A percentile compares a stretch with the other conserved stretches of the same genome.
phyloP scores from a whole-genome alignment of 1,140 invertebrate genomes.

The Episyrphus balteatus region DNA sequence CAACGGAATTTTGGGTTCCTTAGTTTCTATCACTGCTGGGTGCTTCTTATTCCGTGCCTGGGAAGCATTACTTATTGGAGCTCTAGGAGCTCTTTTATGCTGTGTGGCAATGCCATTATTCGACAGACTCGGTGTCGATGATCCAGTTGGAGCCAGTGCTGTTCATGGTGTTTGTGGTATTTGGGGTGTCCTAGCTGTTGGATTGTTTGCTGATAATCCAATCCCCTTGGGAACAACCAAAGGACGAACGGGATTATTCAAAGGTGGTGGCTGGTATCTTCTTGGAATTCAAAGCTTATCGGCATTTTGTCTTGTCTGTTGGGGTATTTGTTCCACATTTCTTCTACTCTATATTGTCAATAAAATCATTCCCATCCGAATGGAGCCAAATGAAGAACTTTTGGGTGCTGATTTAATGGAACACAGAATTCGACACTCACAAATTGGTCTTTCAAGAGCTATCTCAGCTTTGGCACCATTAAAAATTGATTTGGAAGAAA shows the following conservation, averaged over 20 bases:
- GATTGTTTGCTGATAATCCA: constrained; percentile 81
- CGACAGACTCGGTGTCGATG: constrained; percentile 68
- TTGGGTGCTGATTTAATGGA: constrained; percentile 80
- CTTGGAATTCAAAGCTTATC: constrained; percentile 68
- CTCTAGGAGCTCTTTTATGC: constrained; percentile 62
- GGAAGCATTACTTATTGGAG: constrained; percentile 75
- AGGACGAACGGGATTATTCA: constrained; percentile 65
- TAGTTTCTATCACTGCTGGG: constrained; percentile 83
- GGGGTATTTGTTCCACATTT: constrained; percentile 61
- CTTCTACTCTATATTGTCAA: constrained; percentile 65
- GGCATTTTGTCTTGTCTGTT: constrained; percentile 53
- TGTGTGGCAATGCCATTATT: constrained; percentile 59
- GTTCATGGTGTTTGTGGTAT: constrained; percentile 72
- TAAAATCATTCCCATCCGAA: constrained; percentile 67
- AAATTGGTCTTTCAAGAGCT: constrained; percentile 48
- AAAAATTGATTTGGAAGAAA: constrained; percentile 36
- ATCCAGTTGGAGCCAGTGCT: constrained; percentile 81
- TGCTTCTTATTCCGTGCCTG: constrained; percentile 79
- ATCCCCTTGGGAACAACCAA: constrained; percentile 62
- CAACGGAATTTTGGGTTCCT: constrained; percentile 75
- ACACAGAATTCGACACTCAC: constrained; percentile 52
- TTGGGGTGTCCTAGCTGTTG: constrained; percentile 75
- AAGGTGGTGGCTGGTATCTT: constrained; percentile 80
- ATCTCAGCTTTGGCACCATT: constrained; percentile 47
- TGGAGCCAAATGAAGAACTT: constrained; percentile 72